Percentiles rank a stretch among this genome's conserved stretches.
phyloP scores from a whole-genome alignment of 2,113 vertebrate species.

The Myiagra hebetior region DNA sequence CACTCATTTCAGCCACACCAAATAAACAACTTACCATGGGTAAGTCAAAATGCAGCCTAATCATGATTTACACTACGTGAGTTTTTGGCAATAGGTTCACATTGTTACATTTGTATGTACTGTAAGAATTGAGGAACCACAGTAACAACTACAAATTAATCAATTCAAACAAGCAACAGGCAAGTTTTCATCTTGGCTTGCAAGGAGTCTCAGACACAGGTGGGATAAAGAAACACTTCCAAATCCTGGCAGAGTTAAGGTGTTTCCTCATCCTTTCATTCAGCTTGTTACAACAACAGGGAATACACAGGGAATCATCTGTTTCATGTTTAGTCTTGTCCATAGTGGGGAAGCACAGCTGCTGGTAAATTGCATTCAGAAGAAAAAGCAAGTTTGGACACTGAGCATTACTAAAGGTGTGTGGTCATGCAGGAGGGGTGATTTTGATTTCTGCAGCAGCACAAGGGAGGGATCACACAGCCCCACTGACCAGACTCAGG shows the following conservation, averaged over 20 bases:
- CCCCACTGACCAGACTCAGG: not conserved
- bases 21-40: not conserved
- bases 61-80: not conserved
- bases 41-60: not conserved
- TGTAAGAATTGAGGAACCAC: not conserved
- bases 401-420: not conserved
- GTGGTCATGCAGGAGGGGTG: not conserved
- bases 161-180: not conserved
- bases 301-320: not conserved
- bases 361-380: not conserved
- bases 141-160: not conserved
- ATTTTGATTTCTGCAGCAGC: not conserved
- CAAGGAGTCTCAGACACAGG: not conserved
- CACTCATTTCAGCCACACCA: not conserved
- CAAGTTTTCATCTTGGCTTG: not conserved
- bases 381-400: not conserved
- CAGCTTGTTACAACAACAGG: not conserved
- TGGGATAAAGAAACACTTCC: not conserved
- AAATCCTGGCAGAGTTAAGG: not conserved
- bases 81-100: not conserved
- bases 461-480: not conserved
- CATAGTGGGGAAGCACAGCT: not conserved
- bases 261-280: not conserved
- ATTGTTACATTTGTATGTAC: not conserved
- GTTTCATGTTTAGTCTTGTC: slow-evolving; percentile 1